phyloP scores from a whole-genome alignment of 2,797 vertebrate species.

The Dallia pectoralis region DNA sequence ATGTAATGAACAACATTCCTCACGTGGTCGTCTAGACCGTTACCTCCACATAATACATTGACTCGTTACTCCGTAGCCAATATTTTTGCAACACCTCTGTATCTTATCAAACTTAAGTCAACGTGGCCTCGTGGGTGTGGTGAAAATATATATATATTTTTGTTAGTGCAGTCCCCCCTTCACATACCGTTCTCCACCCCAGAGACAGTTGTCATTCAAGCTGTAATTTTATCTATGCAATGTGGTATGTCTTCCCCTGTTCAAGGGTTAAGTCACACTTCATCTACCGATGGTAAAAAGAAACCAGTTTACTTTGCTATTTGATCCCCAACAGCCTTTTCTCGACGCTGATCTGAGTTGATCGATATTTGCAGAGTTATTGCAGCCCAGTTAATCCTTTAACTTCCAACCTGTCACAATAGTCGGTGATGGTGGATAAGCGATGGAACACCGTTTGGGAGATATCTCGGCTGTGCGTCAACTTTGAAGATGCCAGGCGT shows the following conservation, averaged over 20 bases:
- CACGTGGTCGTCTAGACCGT: not conserved
- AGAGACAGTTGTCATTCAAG: not conserved
- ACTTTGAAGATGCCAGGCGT: not conserved
- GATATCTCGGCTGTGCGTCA: not conserved
- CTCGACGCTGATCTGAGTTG: conserved; percentile 36
- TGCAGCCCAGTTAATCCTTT: conserved; percentile 27
- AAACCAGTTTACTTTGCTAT: not conserved
- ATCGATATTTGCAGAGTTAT: conserved; percentile 39
- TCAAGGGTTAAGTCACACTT: not conserved
- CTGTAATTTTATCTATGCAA: conserved; percentile 10
- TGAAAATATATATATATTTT: not conserved
- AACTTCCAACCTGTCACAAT: conserved; percentile 29
- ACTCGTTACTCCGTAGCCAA: not conserved
- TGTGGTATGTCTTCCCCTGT: conserved; percentile 3
- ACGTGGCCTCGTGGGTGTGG: not conserved
- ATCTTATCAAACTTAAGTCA: not conserved
- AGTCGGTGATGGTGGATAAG: conserved; percentile 49
- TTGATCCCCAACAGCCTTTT: conserved; percentile 25
- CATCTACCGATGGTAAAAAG: not conserved
- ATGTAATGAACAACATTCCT: not conserved
- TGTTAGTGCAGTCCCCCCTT: not conserved
- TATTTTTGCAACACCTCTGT: not conserved
- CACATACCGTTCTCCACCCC: not conserved
- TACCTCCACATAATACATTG: not conserved
- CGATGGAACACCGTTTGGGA: not conserved